Percentiles rank a stretch among this genome's conserved stretches.
These are phyloP conservation scores for Rhipidura dahli DNA, from an alignment of 2,113 vertebrate species.

Conservation along the genomic window DNA sequence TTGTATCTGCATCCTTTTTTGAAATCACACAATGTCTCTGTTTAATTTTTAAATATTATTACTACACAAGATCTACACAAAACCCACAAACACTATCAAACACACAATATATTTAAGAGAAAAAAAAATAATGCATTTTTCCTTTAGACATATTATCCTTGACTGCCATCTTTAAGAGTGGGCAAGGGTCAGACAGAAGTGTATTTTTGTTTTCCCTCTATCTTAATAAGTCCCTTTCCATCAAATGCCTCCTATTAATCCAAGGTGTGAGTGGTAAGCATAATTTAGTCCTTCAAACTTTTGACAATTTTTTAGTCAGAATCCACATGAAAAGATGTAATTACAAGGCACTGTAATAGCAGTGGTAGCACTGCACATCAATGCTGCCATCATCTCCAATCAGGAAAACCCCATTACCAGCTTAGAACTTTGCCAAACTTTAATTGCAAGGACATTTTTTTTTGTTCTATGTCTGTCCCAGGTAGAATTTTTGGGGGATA, in stretches of 20 bases:
- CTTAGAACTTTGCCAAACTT: neutral
- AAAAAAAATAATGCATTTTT: neutral
- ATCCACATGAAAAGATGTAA: neutral
- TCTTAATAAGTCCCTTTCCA: neutral
- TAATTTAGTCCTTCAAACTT: neutral
- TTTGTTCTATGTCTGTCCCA: neutral
- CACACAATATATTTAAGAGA: neutral
- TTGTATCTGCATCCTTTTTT: neutral
- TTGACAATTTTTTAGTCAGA: neutral
- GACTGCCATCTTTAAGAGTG: neutral
- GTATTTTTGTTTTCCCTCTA: neutral
- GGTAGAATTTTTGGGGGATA: neutral
- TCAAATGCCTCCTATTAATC: neutral
- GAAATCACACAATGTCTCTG: neutral
- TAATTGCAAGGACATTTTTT: neutral
- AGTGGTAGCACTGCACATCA: neutral
- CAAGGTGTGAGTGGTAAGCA: neutral
- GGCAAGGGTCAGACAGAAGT: neutral
- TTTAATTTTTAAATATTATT: neutral
- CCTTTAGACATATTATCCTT: neutral
- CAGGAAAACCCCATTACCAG: neutral
- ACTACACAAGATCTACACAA: neutral
- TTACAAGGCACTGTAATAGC: neutral
- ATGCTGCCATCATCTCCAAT: neutral
- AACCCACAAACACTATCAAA: neutral